A percentile compares a stretch with the other conserved stretches of the same genome.
phyloP scores from a whole-genome alignment of 1,140 invertebrate genomes.

The Conus betulinus region DNA sequence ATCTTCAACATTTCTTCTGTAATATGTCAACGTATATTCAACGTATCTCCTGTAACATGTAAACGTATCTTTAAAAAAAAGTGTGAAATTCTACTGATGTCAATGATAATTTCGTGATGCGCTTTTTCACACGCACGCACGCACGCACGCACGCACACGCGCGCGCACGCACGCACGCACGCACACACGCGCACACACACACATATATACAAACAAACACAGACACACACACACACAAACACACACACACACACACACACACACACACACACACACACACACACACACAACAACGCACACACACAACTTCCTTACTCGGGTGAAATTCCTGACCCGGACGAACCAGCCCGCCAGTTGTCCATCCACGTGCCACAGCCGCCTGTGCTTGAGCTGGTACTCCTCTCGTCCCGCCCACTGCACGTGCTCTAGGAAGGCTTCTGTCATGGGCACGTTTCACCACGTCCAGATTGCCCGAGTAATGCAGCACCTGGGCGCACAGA shows the following conservation, averaged over 20 bases:
- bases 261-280: neutral
- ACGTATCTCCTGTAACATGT: too few relatives aligned
- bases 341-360: neutral
- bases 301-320: neutral
- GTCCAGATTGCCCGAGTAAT: constrained; percentile 35
- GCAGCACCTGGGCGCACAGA: constrained; percentile 24
- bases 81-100: too few relatives aligned
- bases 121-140: too few relatives aligned
- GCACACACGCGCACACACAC: too few relatives aligned
- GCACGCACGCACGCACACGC: neutral
- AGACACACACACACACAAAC: neutral
- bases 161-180: too few relatives aligned
- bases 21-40: too few relatives aligned
- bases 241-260: neutral
- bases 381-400: neutral
- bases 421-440: constrained; percentile 34
- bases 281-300: neutral
- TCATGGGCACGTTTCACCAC: constrained; percentile 40
- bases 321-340: neutral
- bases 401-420: constrained; percentile 31
- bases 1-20: too few relatives aligned
- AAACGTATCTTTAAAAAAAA: too few relatives aligned
- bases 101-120: too few relatives aligned
- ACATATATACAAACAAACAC: too few relatives aligned
- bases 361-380: neutral